These are phyloP conservation scores for Caenorhabditis sp. DNA, from an alignment of 2,888 invertebrate genomes.

Conservation along the genomic window DNA sequence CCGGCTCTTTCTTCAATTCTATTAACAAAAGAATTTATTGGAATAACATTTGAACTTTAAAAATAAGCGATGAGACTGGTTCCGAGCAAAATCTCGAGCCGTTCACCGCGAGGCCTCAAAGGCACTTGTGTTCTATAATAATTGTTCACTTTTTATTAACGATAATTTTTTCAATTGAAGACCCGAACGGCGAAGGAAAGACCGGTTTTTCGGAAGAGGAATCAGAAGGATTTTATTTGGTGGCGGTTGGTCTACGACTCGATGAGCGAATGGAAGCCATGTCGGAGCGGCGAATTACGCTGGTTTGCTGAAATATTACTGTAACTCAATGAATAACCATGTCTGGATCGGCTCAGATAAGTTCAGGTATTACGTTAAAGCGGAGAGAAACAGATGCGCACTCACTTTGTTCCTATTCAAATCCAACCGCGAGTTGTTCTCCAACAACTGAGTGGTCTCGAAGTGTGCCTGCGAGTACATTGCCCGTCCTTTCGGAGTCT, in stretches of 20 bases:
- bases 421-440: constrained; percentile 45
- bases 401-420: constrained; percentile 33
- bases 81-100: too few species aligned
- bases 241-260: neutral
- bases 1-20: too few species aligned
- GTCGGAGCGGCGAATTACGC: constrained; percentile 38
- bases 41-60: too few species aligned
- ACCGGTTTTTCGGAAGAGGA: constrained; percentile 3
- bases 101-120: too few species aligned
- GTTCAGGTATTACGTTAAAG: neutral
- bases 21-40: too few species aligned
- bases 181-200: neutral
- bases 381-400: neutral
- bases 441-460: constrained; percentile 55
- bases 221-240: neutral
- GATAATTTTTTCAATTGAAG: neutral
- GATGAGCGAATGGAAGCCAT: constrained; percentile 17
- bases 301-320: constrained; percentile 45
- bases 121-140: too few species aligned
- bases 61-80: too few species aligned
- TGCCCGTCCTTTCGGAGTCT: constrained; percentile 28
- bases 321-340: neutral
- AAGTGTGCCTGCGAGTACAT: constrained; percentile 55
- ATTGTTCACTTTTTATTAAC: too few species aligned
- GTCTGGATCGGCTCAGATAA: too few species aligned